These are phyloP conservation scores for Rhea pennata DNA, from an alignment of 2,113 vertebrate genomes.

Conservation along the genomic window DNA sequence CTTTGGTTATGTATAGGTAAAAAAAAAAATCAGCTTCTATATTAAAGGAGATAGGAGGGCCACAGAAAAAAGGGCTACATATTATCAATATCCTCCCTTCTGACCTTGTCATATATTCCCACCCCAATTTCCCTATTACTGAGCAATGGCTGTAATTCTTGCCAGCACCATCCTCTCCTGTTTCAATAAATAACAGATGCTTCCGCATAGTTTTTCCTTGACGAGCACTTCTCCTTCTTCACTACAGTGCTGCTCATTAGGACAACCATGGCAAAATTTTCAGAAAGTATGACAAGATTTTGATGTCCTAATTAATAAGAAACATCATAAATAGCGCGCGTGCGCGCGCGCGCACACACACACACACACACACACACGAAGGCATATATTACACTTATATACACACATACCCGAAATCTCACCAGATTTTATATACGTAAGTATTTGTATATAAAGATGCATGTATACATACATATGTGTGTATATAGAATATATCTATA, in stretches of 20 bases:
- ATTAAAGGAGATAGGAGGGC: neutral
- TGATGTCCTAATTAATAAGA: neutral
- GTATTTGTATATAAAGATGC: no score
- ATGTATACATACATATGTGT: no score
- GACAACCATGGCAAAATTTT: neutral
- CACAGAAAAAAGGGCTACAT: neutral
- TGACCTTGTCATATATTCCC: neutral
- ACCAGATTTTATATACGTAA: neutral
- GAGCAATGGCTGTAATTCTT: neutral
- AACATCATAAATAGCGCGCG: neutral
- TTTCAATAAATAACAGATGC: neutral
- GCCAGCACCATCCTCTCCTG: neutral
- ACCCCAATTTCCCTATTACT: neutral
- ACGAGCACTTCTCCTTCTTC: neutral
- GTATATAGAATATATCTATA: neutral
- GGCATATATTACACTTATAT: neutral
- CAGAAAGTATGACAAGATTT: neutral
- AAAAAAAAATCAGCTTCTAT: neutral
- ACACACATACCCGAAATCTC: no score
- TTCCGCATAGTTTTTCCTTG: neutral
- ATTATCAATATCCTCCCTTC: neutral
- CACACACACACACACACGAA: neutral
- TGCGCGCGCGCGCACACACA: accelerated
- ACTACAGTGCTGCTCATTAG: neutral
- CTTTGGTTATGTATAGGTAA: neutral